These are phyloP conservation scores for Seriola quinqueradiata DNA, from an alignment of 2,113 vertebrate genomes.

Conservation along the genomic window DNA sequence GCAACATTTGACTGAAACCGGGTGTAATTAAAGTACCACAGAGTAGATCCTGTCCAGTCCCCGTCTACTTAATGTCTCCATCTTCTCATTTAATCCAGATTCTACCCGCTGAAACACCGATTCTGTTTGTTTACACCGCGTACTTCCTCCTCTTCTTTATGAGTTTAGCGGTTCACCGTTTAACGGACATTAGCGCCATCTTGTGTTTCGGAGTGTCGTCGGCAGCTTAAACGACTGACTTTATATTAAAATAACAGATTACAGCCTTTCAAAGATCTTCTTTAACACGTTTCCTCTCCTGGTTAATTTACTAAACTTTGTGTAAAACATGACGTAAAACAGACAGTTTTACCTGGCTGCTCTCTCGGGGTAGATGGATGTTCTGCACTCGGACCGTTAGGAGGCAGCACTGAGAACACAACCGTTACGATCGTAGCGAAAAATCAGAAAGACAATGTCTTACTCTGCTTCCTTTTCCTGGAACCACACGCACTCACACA, in stretches of 20 bases:
- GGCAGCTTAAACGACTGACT: neutral
- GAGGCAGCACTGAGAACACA: neutral
- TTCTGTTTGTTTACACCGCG: slow-evolving; percentile 15
- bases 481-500: neutral
- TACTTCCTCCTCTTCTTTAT: neutral
- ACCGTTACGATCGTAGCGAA: neutral
- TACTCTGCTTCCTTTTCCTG: neutral
- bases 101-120: neutral
- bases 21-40: slow-evolving; percentile 18
- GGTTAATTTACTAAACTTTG: too few species aligned
- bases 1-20: too few species aligned
- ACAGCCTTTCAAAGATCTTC: too few species aligned
- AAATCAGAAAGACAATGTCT: neutral
- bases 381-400: neutral
- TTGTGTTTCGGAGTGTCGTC: neutral
- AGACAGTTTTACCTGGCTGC: neutral
- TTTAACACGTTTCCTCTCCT: neutral
- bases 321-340: neutral
- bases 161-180: accelerated
- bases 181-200: neutral
- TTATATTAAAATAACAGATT: too few species aligned
- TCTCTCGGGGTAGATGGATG: neutral
- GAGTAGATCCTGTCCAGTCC: slow-evolving; percentile 56
- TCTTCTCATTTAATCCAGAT: neutral
- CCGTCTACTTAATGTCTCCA: slow-evolving; percentile 42